Evolutionary conservation across 2,113 vertebrate genomes (phyloP), one percentile per base, ranked within the genome.

Genomic region (Electrona antarctica): DNA sequence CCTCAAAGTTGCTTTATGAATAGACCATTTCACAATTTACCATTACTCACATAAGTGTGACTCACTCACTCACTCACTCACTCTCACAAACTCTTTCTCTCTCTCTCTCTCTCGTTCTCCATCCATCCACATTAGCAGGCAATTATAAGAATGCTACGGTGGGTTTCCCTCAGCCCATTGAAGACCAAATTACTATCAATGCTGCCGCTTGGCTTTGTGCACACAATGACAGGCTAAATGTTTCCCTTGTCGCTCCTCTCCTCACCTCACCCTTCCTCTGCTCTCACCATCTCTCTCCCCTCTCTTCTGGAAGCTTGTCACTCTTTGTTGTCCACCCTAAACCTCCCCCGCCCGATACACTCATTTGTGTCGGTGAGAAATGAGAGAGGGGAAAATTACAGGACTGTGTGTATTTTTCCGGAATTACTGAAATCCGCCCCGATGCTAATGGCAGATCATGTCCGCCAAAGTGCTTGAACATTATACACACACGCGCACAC

Each of bases 381-480:
- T 83, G 88, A 88, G 85, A 88, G 82, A 74, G 85, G 72, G 78
- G 85, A 75, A 89, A 91, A 93, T 94, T 94, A 93, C 92, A 94
- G 92, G 94, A 94, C 93, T 94, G 91, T 91, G 92, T 89, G 92
- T 89, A 93, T 92, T 93, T 92, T 93, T 91, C 89, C 88, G 83
- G 93, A 95, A 94, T 95, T 93, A 93, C 90, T 93, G 94, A 95
- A 95, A 93, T 93, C 89, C 78, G 94, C 93, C 93, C 95, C 95
- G 93, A 94, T 96, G 94, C 93, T 97, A 96, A 96, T 97, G 96
- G 94, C 93, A 90, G 96, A 97, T 98, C 96, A 97, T 97, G 94
- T 93, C 92, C 90, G 89, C 88, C 89, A 94, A 95, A 96, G 94
- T 95, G 95, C 95, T 94, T 91, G 91, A 94, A 93, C 93, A 93